Evolutionary conservation across 2,888 invertebrate species (phyloP).

Genomic region (Amiota mariae): DNA sequence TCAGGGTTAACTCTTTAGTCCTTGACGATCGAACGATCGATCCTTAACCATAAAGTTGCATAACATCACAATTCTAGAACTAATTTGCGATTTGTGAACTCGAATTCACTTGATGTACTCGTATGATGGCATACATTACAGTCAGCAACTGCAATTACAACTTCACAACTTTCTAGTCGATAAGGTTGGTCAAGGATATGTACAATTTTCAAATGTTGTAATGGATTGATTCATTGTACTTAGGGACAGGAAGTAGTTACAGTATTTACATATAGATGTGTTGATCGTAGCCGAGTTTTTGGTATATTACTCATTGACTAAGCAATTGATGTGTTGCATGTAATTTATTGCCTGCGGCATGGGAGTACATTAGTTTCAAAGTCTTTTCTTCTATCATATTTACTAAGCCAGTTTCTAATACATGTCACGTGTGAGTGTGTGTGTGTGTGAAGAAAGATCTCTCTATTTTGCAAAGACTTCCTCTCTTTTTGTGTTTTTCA

Average conservation of each 20-base stretch:
- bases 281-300: background rate
- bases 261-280: slow-evolving; percentile 52
- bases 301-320: too few species aligned
- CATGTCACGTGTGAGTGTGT: slow-evolving; percentile 52
- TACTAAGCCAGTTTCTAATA: background rate
- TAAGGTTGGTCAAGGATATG: slow-evolving; percentile 49
- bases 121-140: slow-evolving; percentile 49
- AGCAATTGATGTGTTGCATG: too few species aligned
- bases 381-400: too few species aligned
- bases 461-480: slow-evolving; percentile 11
- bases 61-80: slow-evolving; percentile 45
- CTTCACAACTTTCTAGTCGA: slow-evolving; percentile 46
- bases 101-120: slow-evolving; percentile 39
- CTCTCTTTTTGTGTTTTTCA: slow-evolving; percentile 31
- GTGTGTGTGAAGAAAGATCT: background rate
- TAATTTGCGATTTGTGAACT: slow-evolving; percentile 56
- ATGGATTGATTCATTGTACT: background rate
- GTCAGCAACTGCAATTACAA: slow-evolving; percentile 22
- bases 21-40: slow-evolving; percentile 34
- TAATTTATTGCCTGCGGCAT: slow-evolving; percentile 31
- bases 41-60: slow-evolving; percentile 42
- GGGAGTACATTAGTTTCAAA: slow-evolving; percentile 23
- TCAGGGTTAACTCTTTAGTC: slow-evolving; percentile 35
- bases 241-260: slow-evolving; percentile 41
- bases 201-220: background rate